Percentiles rank a stretch among this genome's conserved stretches.
Evolutionary conservation across 2,113 vertebrate species (phyloP).

Genomic region (Athene noctua): DNA sequence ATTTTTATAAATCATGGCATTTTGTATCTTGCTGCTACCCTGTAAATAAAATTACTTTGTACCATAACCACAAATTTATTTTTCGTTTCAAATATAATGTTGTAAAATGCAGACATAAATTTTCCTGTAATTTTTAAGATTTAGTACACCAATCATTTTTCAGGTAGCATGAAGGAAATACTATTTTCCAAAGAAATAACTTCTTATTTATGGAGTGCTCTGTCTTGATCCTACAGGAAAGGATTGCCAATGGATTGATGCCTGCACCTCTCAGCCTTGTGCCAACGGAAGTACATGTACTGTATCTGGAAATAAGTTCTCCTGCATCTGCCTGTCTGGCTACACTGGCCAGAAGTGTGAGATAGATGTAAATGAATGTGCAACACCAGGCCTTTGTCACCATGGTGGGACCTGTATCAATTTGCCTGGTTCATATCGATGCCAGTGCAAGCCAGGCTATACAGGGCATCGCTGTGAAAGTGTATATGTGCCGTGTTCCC

Average conservation of each 20-base stretch:
- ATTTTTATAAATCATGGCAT: not conserved
- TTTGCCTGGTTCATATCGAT: conserved; percentile 83
- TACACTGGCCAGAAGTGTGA: conserved; percentile 83
- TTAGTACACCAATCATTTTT: not conserved
- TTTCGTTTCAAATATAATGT: not conserved
- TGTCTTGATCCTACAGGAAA: conserved; percentile 69
- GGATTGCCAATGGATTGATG: conserved; percentile 85
- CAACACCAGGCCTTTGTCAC: conserved; percentile 71
- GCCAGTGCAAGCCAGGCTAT: conserved; percentile 80
- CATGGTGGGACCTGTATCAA: conserved; percentile 84
- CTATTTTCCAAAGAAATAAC: not conserved
- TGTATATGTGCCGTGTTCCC: conserved; percentile 82
- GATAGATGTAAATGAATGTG: conserved; percentile 87
- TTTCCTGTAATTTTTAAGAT: not conserved
- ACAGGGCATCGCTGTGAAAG: conserved; percentile 87
- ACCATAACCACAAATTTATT: not conserved
- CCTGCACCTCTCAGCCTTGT: conserved; percentile 87
- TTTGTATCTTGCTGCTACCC: not conserved
- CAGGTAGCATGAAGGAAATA: not conserved
- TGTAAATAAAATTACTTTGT: not conserved
- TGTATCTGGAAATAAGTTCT: conserved; percentile 79
- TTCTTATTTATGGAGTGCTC: not conserved
- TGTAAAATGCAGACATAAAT: not conserved
- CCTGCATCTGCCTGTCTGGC: conserved; percentile 81
- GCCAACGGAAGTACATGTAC: conserved; percentile 84